These are phyloP conservation scores for Wasmannia auropunctata DNA, from an alignment of 1,140 invertebrate species.

Conservation along the genomic window DNA sequence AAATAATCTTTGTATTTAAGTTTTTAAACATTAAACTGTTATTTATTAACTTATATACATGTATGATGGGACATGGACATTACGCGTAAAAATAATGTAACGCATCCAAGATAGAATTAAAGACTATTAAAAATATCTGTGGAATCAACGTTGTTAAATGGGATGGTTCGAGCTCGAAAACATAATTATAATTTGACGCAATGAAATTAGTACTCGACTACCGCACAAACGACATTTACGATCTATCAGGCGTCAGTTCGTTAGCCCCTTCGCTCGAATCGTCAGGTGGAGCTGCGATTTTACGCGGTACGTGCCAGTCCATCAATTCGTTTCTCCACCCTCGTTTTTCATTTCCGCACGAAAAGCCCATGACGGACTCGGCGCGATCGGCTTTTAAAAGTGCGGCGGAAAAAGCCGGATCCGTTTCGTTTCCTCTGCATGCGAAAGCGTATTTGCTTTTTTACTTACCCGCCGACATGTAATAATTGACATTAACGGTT, in stretches of 20 bases:
- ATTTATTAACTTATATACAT: not conserved
- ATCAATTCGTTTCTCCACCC: slow-evolving; percentile 58
- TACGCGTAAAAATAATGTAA: not conserved
- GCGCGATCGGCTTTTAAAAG: slow-evolving; percentile 62
- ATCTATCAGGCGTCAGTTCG: slow-evolving; percentile 69
- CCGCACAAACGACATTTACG: slow-evolving; percentile 66
- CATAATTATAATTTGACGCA: slow-evolving; percentile 51
- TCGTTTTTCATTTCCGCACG: slow-evolving; percentile 69
- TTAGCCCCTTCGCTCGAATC: slow-evolving; percentile 58
- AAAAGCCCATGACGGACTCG: slow-evolving; percentile 55
- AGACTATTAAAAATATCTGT: slow-evolving; percentile 1
- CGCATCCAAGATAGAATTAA: not conserved
- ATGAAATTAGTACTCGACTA: slow-evolving; percentile 66
- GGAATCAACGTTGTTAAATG: slow-evolving; percentile 7
- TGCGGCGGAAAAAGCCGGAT: slow-evolving; percentile 50
- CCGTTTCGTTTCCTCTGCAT: slow-evolving; percentile 52
- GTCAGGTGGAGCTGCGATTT: slow-evolving; percentile 61
- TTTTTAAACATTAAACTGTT: not conserved
- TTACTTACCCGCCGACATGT: slow-evolving; percentile 48
- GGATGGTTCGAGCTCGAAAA: not conserved
- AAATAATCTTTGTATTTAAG: not conserved
- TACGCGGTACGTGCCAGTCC: slow-evolving; percentile 57
- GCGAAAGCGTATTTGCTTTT: slow-evolving; percentile 49
- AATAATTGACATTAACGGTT: slow-evolving; percentile 55
- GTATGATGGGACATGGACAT: not conserved